Evolutionary conservation across 2,113 vertebrate species (phyloP).

Genomic region (Parus major): DNA sequence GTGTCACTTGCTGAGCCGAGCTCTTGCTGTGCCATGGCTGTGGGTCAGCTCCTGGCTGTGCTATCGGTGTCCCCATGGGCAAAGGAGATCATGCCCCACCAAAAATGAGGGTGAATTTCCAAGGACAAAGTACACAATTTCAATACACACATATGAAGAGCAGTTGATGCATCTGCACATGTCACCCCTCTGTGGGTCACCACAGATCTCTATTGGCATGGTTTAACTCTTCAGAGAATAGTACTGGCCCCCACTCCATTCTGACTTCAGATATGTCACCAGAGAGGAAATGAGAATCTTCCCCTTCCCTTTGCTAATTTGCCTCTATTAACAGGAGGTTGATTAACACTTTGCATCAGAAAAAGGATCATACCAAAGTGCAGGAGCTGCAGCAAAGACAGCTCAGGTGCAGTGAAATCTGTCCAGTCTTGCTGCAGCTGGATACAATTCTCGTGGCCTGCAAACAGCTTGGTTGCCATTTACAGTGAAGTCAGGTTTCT

Average conservation of each 20-base stretch:
- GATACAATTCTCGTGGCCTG: not conserved
- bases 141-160: not conserved
- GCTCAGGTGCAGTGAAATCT: not conserved
- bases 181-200: not conserved
- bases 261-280: not conserved
- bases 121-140: not conserved
- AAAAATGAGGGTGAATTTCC: not conserved
- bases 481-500: not conserved
- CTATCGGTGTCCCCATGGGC: not conserved
- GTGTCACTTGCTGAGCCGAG: rapidly evolving
- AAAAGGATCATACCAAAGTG: rapidly evolving
- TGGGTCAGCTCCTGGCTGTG: not conserved
- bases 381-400: not conserved
- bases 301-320: not conserved
- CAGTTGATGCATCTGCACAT: not conserved
- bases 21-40: not conserved
- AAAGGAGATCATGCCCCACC: not conserved
- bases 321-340: not conserved
- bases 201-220: not conserved
- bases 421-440: not conserved
- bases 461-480: not conserved
- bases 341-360: not conserved
- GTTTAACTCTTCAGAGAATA: not conserved
- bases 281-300: not conserved
- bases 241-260: not conserved